A percentile compares a stretch with the other conserved stretches of the same genome.
These are phyloP conservation scores for Amphipyra tragopoginis DNA, from an alignment of 2,888 invertebrate species.

Conservation along the genomic window DNA sequence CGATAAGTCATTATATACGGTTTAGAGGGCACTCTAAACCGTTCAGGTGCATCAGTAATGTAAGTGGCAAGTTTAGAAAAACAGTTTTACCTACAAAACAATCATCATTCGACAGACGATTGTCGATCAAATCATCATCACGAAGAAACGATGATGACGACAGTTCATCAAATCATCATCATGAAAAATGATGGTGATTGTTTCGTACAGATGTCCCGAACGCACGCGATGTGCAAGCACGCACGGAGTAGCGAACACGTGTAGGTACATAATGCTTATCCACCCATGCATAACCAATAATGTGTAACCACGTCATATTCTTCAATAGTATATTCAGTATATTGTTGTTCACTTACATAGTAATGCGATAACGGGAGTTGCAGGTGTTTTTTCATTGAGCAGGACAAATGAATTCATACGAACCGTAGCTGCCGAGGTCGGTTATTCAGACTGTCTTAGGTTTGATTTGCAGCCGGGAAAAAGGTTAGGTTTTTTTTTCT, in stretches of 20 bases:
- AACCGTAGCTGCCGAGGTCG: no score
- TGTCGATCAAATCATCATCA: no score
- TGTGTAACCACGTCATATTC: conserved; percentile 7
- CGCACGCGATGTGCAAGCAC: conserved; percentile 19
- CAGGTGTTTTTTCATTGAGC: neutral
- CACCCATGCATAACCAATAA: conserved; percentile 13
- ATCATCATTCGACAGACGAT: no score
- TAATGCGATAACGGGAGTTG: conserved; percentile 3
- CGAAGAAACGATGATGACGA: neutral
- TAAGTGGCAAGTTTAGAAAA: no score
- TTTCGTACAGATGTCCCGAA: conserved; percentile 3
- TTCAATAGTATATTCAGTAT: conserved; percentile 1
- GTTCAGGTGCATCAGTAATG: no score
- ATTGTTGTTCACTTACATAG: conserved; percentile 3
- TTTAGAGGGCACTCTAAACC: no score
- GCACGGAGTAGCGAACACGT: neutral
- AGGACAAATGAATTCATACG: no score
- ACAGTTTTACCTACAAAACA: no score
- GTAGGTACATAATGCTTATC: neutral
- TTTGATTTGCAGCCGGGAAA: no score
- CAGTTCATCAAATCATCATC: conserved; percentile 15
- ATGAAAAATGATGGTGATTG: conserved; percentile 1
- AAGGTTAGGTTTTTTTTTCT: no score
- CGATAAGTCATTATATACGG: no score
- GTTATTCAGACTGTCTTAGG: no score